phyloP scores from a whole-genome alignment of 2,888 invertebrate species.

The Sthenelais limicola region DNA sequence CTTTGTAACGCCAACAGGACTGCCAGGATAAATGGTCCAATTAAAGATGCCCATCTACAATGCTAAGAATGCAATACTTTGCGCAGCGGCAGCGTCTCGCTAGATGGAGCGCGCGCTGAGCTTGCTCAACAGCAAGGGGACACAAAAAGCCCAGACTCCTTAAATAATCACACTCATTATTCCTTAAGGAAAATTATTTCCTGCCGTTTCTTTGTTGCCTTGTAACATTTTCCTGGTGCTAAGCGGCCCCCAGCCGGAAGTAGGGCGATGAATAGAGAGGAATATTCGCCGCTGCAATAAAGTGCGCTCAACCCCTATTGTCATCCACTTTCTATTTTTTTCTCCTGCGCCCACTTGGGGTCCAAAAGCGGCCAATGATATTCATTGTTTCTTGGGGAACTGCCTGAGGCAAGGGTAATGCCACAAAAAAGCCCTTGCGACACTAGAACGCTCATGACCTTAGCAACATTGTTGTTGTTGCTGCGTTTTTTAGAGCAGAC shows the following conservation, averaged over 20 bases:
- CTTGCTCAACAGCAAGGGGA: neutral
- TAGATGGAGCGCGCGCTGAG: slow-evolving; percentile 9
- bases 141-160: slow-evolving; percentile 9
- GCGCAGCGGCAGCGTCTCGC: slow-evolving; percentile 1
- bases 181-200: slow-evolving; percentile 28
- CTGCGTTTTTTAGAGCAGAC: no score
- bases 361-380: slow-evolving; percentile 17
- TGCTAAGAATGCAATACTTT: slow-evolving; percentile 26
- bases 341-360: slow-evolving; percentile 19
- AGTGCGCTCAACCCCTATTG: slow-evolving; percentile 27
- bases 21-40: slow-evolving; percentile 3
- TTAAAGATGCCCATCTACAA: neutral
- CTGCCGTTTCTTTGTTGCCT: slow-evolving; percentile 11
- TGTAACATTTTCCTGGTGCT: slow-evolving; percentile 12
- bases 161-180: no score
- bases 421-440: no score
- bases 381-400: slow-evolving; percentile 21
- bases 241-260: neutral
- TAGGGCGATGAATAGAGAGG: neutral
- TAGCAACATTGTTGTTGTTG: no score
- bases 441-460: no score
- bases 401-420: slow-evolving; percentile 6
- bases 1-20: slow-evolving; percentile 10
- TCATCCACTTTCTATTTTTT: slow-evolving; percentile 13
- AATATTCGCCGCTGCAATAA: slow-evolving; percentile 1